Evolutionary conservation across 30 jellyfish, hydroid and myxozoan species (phyloP).

Genomic region (Aurelia coerulea): DNA sequence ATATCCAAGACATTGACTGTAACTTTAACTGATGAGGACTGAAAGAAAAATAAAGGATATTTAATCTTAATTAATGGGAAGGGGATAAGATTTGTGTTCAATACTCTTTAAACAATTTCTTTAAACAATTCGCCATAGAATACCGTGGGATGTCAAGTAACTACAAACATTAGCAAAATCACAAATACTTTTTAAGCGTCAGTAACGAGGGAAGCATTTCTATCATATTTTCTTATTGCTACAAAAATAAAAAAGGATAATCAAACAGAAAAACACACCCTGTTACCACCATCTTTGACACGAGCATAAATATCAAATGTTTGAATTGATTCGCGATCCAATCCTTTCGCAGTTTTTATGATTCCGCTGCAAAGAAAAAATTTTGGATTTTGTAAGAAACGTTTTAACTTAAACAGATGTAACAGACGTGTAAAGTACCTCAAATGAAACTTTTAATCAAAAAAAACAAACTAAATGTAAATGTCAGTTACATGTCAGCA

Average conservation of each 20-base stretch:
- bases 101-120: too few relatives aligned
- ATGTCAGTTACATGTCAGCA: too few relatives aligned
- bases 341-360: conserved; percentile 49
- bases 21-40: conserved; percentile 43
- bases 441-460: neutral
- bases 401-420: neutral
- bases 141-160: too few relatives aligned
- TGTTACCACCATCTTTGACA: conserved; percentile 67
- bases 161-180: too few relatives aligned
- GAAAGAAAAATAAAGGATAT: neutral
- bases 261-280: conserved; percentile 4
- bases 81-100: too few relatives aligned
- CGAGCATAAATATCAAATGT: conserved; percentile 9
- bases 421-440: neutral
- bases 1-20: conserved; percentile 49
- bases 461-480: too few relatives aligned
- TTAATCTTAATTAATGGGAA: neutral
- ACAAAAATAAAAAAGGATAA: too few relatives aligned
- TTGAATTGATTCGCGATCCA: conserved; percentile 62
- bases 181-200: too few relatives aligned
- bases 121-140: too few relatives aligned
- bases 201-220: too few relatives aligned
- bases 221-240: too few relatives aligned
- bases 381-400: neutral
- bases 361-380: conserved; percentile 50